Conservation (phyloP, 2,888 invertebrate species). For the Meganola albula region DNA sequence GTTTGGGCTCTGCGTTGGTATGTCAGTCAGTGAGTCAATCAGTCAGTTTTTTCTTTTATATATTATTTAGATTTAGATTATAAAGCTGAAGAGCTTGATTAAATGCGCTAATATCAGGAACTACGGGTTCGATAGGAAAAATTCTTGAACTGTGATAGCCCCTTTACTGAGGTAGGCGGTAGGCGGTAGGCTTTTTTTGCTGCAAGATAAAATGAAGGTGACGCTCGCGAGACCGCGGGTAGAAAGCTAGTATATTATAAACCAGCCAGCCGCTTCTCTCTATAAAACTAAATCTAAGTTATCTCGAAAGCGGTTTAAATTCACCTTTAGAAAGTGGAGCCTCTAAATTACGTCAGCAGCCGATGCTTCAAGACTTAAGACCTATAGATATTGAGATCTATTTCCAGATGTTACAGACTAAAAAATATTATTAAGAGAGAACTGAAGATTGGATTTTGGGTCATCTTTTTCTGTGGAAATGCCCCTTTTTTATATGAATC, state of each 20-base stretch:
- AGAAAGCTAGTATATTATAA: neutral
- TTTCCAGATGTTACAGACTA: neutral
- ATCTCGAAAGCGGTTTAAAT: slow-evolving; percentile 19
- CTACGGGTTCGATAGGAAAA: neutral
- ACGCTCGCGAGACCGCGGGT: neutral
- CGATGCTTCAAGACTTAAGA: slow-evolving; percentile 17
- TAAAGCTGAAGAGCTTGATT: too few species aligned
- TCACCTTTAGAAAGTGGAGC: slow-evolving; percentile 17
- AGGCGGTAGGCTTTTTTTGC: neutral
- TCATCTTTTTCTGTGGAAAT: neutral
- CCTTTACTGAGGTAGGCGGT: neutral
- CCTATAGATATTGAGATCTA: neutral
- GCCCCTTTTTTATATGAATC: too few species aligned
- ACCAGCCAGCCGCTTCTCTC: neutral
- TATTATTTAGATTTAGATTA: too few species aligned
- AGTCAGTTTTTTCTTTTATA: too few species aligned
- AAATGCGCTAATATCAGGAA: too few species aligned
- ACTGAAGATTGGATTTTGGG: neutral
- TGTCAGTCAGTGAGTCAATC: too few species aligned
- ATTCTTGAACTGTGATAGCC: neutral
- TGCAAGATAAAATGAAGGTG: neutral
- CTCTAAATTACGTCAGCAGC: slow-evolving; percentile 23
- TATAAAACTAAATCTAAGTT: neutral
- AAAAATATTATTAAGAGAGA: neutral
- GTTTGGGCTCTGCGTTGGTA: too few species aligned